phyloP scores from a whole-genome alignment of 2,888 invertebrate genomes.

The Drosophila helvetica region DNA sequence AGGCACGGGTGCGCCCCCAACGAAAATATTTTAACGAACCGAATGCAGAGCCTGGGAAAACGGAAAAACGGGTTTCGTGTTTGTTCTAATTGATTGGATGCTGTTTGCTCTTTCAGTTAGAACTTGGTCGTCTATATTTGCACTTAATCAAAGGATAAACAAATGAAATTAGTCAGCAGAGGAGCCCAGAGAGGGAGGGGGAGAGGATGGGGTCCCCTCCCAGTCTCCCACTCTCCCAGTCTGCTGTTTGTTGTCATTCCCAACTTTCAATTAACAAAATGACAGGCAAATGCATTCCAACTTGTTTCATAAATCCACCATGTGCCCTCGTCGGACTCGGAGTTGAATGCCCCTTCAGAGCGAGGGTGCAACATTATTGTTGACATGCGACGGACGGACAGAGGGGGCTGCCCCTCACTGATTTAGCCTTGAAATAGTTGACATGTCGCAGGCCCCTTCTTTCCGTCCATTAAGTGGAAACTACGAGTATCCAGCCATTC shows the following conservation, averaged over 20 bases:
- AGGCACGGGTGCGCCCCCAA: conserved; percentile 31
- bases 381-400: conserved; percentile 48
- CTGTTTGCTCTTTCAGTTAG: conserved; percentile 21
- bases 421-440: conserved; percentile 57
- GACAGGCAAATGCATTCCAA: conserved; percentile 51
- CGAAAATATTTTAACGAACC: conserved; percentile 32
- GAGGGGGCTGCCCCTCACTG: conserved; percentile 41
- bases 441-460: conserved; percentile 47
- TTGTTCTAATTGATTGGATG: conserved; percentile 44
- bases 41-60: conserved; percentile 35
- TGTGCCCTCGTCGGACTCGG: background rate
- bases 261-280: conserved; percentile 51
- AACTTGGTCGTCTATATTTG: conserved; percentile 17
- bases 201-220: background rate
- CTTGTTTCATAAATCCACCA: conserved; percentile 26
- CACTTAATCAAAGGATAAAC: conserved; percentile 30
- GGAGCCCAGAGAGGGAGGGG: background rate
- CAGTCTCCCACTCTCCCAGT: background rate
- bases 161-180: conserved; percentile 35
- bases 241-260: conserved; percentile 44
- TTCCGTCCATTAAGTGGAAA: conserved; percentile 17
- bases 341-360: conserved; percentile 34
- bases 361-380: conserved; percentile 36
- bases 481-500: conserved; percentile 16
- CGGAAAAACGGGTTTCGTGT: conserved; percentile 24